Base-by-base conservation (phyloP, 2,888 invertebrate genomes). In the Argynnis bischoffii region DNA sequence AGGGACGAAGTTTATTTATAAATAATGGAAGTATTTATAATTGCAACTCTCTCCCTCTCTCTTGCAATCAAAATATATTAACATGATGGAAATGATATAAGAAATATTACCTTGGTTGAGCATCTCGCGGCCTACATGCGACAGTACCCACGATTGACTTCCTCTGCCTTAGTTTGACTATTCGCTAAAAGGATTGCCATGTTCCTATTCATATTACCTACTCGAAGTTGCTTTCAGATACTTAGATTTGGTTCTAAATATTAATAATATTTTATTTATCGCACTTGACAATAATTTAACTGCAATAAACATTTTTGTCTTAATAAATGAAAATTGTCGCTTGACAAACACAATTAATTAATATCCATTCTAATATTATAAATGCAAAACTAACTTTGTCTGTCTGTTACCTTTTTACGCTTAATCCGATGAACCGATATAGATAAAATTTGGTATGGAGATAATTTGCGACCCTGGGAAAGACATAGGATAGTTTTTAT, bases 131-230 rank as follows among this genome's bases (percentile, higher is more conserved):
- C 66, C 57, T 60, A 65, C 26, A 55, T 69, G 64, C 64, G 55
- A 50, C 16, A 18, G 26, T 31, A 55, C 80, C 82, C 79, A 79
- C 83, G 78, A 79, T 84, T 89, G 88, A 87, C 90, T 89, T 41
- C 68, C 67, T 66, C 81, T 81, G 85, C 77, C 78, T 74, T 85
- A 51, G 90, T 90, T 86, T 89, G 86, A 87, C 78, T 82, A 81
- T 82, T 81, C 86, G 76, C 88, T 92, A 90, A 92, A 92, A 92
- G 92, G 92, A 89, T 90, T 91, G 88, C 90, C 85, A 82, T 92
- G 92, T 91, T 86, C 85, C 66, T 78, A 87, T 86, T 85, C 87
- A 87, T 83, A 85, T 84, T 86, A 81, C 11, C 68, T 67, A 68
- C 63, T 69, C 72, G 63, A 74, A 71, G 69, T 72, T 73, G 55